These are phyloP conservation scores for Troides aeacus DNA, from an alignment of 2,888 invertebrate genomes.

Conservation along the genomic window DNA sequence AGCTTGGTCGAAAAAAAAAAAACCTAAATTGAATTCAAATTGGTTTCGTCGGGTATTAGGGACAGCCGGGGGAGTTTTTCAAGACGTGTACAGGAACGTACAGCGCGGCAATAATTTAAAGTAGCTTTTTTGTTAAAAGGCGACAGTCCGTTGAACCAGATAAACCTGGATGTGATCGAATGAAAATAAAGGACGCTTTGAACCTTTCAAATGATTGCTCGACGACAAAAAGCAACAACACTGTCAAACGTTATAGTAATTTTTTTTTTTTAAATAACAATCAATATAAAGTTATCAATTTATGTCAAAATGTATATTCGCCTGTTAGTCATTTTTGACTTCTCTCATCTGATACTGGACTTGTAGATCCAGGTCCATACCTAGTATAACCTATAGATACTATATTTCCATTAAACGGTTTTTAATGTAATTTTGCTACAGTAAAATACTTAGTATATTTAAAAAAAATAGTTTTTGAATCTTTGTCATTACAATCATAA, in stretches of 20 bases:
- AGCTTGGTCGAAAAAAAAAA: conserved; percentile 77
- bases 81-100: conserved; percentile 63
- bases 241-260: neutral
- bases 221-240: conserved; percentile 27
- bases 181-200: conserved; percentile 54
- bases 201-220: conserved; percentile 27
- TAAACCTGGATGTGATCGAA: conserved; percentile 60
- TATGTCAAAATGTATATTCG: too few species aligned
- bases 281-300: too few species aligned
- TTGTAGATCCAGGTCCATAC: too few species aligned
- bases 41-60: conserved; percentile 79
- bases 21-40: conserved; percentile 80
- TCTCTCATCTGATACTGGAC: too few species aligned
- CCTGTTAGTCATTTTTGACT: too few species aligned
- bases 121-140: conserved; percentile 68
- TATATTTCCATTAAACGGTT: too few species aligned
- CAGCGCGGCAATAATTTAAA: conserved; percentile 69
- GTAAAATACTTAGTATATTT: too few species aligned
- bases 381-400: too few species aligned
- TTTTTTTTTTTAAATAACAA: too few species aligned
- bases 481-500: too few species aligned
- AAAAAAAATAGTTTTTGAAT: too few species aligned
- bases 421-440: too few species aligned
- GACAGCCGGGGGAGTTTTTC: conserved; percentile 72
- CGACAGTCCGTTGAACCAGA: conserved; percentile 56